Percentiles rank a stretch among this genome's conserved stretches.
Conservation (phyloP, 1,140 invertebrate genomes). For the Sarcophaga bullata region DNA sequence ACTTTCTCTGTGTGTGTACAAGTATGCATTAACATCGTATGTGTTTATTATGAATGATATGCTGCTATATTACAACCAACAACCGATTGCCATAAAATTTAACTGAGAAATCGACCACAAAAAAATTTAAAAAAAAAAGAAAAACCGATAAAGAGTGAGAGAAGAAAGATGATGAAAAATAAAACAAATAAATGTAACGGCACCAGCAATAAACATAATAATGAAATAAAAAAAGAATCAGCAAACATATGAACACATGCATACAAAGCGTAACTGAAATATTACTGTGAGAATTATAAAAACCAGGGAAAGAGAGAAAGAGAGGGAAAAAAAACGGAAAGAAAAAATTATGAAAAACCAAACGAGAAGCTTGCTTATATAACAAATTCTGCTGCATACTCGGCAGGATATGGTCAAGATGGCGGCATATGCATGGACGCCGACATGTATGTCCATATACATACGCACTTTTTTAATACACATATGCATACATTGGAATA, state of each 20-base stretch:
- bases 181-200: neutral
- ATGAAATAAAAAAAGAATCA: neutral
- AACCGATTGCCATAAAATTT: conserved; percentile 32
- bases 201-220: neutral
- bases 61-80: neutral
- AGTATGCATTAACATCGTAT: neutral
- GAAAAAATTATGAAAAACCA: neutral
- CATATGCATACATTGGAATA: too few relatives aligned
- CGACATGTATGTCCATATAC: neutral
- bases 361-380: conserved; percentile 1
- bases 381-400: conserved; percentile 50
- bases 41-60: conserved; percentile 2
- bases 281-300: conserved; percentile 13
- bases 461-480: neutral
- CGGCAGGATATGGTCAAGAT: conserved; percentile 61
- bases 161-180: too few relatives aligned
- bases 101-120: conserved; percentile 33
- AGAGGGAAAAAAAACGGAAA: neutral
- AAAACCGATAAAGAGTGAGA: neutral
- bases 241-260: neutral
- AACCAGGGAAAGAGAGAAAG: neutral
- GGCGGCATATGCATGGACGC: conserved; percentile 46
- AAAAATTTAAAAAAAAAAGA: neutral
- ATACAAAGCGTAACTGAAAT: neutral
- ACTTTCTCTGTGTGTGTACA: neutral